Percentiles rank a stretch among this genome's conserved stretches.
Conservation (phyloP, 1,140 invertebrate genomes). For the Tenebrio molitor region DNA sequence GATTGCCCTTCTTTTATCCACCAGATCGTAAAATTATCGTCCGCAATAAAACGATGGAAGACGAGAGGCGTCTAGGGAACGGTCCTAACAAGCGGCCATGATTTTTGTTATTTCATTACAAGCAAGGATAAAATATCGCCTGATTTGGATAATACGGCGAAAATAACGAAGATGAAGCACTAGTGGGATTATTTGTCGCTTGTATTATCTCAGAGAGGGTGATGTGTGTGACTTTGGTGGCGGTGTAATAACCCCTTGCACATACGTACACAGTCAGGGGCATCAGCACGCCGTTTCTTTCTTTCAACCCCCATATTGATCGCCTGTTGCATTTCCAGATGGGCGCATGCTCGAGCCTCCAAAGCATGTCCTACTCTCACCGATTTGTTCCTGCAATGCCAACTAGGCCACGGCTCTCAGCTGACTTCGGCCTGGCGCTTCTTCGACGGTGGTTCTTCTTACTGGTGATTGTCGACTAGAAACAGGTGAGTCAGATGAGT, state of each 20-base stretch:
- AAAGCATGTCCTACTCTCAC: constrained; percentile 54
- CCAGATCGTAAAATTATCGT: constrained; percentile 18
- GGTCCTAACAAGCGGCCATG: background rate
- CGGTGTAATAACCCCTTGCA: background rate
- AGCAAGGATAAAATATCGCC: constrained; percentile 20
- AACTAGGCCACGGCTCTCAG: constrained; percentile 53
- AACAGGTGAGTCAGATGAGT: constrained; percentile 7
- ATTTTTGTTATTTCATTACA: background rate
- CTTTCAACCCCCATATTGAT: constrained; percentile 53
- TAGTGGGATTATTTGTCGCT: constrained; percentile 22
- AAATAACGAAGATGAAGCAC: constrained; percentile 17
- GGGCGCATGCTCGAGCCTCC: constrained; percentile 46
- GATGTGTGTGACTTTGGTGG: no score
- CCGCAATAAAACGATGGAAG: constrained; percentile 1
- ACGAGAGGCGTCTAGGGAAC: constrained; percentile 6
- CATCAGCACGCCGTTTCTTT: constrained; percentile 23
- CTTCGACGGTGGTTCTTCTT: constrained; percentile 24
- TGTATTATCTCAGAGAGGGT: background rate
- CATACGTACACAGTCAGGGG: background rate
- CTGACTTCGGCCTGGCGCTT: constrained; percentile 43
- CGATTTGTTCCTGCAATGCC: constrained; percentile 53
- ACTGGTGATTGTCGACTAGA: background rate
- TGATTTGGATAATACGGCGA: constrained; percentile 27
- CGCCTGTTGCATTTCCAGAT: constrained; percentile 55
- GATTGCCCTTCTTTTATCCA: background rate